A percentile compares a stretch with the other conserved stretches of the same genome.
Conservation (phyloP, 2,113 vertebrate species). For the Tauraco erythrolophus region DNA sequence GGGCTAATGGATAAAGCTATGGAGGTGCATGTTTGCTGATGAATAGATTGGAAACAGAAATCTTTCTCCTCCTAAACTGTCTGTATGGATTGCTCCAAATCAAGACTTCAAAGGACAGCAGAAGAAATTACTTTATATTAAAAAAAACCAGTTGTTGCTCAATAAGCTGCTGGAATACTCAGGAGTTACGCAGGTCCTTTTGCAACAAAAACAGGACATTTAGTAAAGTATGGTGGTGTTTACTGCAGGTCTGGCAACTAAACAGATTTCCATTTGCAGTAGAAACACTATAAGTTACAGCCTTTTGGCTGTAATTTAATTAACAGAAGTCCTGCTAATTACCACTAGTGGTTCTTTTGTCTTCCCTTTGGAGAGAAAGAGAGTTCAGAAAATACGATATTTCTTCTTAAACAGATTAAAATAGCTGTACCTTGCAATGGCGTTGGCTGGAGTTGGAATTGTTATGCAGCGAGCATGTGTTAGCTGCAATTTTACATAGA, state of each 20-base stretch:
- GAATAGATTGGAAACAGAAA: neutral
- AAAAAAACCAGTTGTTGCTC: neutral
- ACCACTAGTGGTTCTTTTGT: neutral
- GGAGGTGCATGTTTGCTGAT: neutral
- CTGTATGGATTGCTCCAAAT: neutral
- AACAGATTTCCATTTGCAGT: neutral
- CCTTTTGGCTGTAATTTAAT: neutral
- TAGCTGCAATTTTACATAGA: neutral
- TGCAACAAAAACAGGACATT: neutral
- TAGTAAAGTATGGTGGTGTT: neutral
- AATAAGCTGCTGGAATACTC: neutral
- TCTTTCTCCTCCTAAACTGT: neutral
- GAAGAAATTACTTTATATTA: neutral
- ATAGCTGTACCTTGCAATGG: neutral
- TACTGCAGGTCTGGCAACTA: neutral
- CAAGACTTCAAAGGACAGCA: neutral
- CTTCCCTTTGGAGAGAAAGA: neutral
- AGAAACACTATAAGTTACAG: neutral
- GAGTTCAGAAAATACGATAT: neutral
- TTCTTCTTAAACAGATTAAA: neutral
- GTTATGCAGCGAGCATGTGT: neutral
- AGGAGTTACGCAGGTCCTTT: neutral
- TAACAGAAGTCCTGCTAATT: neutral
- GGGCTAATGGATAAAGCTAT: neutral
- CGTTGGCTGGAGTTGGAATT: neutral